These are phyloP conservation scores for Coracopsis vasa DNA, from an alignment of 2,113 vertebrate genomes.

Conservation along the genomic window DNA sequence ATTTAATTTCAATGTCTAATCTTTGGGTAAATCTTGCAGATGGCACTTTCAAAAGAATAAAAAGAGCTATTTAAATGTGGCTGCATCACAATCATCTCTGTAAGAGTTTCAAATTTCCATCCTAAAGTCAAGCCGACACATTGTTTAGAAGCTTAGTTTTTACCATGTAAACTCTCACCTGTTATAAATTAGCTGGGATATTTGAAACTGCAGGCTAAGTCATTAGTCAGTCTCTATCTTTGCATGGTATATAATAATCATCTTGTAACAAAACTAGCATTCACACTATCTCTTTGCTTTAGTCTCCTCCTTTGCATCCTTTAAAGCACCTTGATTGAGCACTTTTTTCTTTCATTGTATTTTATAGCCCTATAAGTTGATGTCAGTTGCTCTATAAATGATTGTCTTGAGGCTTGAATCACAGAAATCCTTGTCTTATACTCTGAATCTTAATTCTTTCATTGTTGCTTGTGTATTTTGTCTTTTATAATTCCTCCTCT, in stretches of 20 bases:
- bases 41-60: background rate
- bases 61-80: background rate
- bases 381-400: background rate
- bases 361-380: background rate
- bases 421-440: background rate
- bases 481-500: background rate
- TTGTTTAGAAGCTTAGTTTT: background rate
- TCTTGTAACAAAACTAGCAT: background rate
- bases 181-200: background rate
- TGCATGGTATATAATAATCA: background rate
- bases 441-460: background rate
- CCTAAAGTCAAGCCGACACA: background rate
- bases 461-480: background rate
- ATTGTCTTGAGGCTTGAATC: background rate
- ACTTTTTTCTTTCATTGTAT: background rate
- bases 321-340: background rate
- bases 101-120: background rate
- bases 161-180: background rate
- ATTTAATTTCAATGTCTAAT: background rate
- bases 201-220: background rate
- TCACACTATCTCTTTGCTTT: background rate
- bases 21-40: background rate
- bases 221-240: background rate
- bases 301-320: background rate
- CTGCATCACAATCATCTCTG: background rate